These are phyloP conservation scores for Diceros bicornis DNA, from an alignment of 2,797 vertebrate species.

Conservation along the genomic window DNA sequence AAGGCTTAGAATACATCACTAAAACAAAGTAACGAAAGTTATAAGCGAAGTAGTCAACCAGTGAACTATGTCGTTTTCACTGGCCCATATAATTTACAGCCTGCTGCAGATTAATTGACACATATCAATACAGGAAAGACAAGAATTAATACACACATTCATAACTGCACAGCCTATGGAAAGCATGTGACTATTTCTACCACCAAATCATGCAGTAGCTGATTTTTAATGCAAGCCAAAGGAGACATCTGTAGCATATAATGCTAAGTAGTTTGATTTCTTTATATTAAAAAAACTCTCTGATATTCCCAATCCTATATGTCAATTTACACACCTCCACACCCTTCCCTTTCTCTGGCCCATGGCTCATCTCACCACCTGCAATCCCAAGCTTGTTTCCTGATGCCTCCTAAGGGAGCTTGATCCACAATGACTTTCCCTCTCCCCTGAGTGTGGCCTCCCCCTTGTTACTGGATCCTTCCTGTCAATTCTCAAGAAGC, in stretches of 20 bases:
- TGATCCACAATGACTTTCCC: background rate
- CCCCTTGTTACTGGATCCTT: background rate
- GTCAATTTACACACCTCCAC: background rate
- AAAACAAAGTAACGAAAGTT: conserved; percentile 53
- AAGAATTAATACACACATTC: background rate
- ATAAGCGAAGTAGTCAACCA: background rate
- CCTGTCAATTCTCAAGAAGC: background rate
- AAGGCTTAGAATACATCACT: conserved; percentile 15
- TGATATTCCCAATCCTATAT: background rate
- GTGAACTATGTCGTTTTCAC: background rate
- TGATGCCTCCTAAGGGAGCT: background rate
- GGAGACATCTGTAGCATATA: background rate
- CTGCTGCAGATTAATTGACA: background rate
- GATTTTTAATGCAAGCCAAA: conserved; percentile 44
- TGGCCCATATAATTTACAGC: background rate
- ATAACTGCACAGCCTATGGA: background rate
- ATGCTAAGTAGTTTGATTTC: background rate
- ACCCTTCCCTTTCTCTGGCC: background rate
- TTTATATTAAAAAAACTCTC: background rate
- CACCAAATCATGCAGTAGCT: background rate
- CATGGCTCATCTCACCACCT: background rate
- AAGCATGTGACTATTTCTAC: background rate
- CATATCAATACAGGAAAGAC: background rate
- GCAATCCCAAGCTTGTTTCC: background rate
- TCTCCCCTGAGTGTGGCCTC: background rate